Conservation (phyloP, 2,797 vertebrate genomes). For the Gallinago nigripennis region DNA sequence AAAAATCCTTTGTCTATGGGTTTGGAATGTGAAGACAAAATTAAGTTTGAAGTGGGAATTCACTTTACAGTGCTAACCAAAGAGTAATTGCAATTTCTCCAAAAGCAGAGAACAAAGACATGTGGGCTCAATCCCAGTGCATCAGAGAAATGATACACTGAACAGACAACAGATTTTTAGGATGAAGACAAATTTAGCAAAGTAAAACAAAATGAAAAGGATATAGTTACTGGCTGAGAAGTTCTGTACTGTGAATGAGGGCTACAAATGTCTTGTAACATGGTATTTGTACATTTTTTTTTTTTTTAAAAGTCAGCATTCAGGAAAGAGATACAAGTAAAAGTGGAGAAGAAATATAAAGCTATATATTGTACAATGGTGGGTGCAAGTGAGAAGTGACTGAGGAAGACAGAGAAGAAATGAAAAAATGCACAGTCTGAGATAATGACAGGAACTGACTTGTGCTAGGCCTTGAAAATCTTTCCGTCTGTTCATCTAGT, state of each 20-base stretch:
- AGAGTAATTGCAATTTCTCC: neutral
- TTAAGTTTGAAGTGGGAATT: conserved; percentile 13
- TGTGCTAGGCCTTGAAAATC: neutral
- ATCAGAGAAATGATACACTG: neutral
- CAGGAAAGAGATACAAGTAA: neutral
- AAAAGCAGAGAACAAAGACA: neutral
- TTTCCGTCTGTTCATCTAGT: neutral
- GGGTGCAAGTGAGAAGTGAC: neutral
- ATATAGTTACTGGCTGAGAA: neutral
- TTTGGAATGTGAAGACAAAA: neutral
- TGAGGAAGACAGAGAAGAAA: neutral
- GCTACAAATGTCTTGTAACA: neutral
- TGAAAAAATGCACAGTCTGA: neutral
- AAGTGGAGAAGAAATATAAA: neutral
- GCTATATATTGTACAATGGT: neutral
- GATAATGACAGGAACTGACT: neutral
- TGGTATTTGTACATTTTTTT: neutral
- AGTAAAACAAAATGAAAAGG: neutral
- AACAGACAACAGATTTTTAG: neutral
- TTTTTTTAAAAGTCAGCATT: neutral
- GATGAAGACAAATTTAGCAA: neutral
- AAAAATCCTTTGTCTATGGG: conserved; percentile 17
- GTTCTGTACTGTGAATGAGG: neutral
- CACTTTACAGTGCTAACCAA: neutral
- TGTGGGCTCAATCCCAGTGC: neutral